Evolutionary conservation across 2,888 invertebrate species (phyloP).

Genomic region (Prenolepis imparis): DNA sequence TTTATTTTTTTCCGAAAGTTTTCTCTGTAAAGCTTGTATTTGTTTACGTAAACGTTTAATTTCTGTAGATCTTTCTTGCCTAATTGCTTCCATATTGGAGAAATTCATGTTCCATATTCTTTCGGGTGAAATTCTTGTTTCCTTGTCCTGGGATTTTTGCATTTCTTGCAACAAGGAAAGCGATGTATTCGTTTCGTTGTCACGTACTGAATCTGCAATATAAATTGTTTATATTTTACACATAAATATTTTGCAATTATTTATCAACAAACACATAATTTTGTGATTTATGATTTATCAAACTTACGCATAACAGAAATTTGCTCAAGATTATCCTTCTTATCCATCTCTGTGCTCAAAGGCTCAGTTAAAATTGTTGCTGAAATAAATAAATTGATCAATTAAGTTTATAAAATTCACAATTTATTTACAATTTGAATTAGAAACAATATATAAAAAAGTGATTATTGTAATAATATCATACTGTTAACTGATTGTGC

Average conservation of each 20-base stretch:
- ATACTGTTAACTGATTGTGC: neutral
- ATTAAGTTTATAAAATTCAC: neutral
- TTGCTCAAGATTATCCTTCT: neutral
- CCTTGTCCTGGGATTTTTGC: neutral
- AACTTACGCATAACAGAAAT: neutral
- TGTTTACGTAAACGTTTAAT: neutral
- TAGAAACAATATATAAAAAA: neutral
- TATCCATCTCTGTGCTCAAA: neutral
- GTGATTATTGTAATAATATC: neutral
- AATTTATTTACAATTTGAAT: neutral
- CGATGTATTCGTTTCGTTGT: neutral
- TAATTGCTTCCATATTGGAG: neutral
- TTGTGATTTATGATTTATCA: neutral
- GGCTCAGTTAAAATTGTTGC: neutral
- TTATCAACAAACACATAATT: neutral
- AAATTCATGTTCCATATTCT: neutral
- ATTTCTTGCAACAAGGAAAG: neutral
- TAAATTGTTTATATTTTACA: neutral
- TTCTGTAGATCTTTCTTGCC: neutral
- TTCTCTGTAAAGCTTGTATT: neutral
- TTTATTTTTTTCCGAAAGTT: neutral
- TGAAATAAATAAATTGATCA: neutral
- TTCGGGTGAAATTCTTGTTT: neutral
- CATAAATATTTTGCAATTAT: neutral
- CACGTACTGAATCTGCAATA: slow-evolving; percentile 7